A percentile compares a stretch with the other conserved stretches of the same genome.
phyloP scores from a whole-genome alignment of 2,113 vertebrate genomes.

The Syngnathus typhle region DNA sequence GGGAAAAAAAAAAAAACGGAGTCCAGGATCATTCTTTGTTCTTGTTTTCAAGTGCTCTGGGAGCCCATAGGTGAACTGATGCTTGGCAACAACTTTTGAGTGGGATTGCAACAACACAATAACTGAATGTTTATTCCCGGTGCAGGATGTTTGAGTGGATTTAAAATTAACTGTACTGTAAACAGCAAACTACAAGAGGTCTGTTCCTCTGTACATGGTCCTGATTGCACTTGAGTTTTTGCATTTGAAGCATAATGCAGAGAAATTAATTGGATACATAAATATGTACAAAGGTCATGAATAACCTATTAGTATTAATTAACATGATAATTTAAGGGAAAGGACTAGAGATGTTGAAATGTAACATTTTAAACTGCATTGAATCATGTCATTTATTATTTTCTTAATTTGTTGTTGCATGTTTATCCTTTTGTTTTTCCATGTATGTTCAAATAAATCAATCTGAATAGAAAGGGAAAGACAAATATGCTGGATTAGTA shows the following conservation, averaged over 20 bases:
- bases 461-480: no score
- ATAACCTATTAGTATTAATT: neutral
- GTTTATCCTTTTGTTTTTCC: neutral
- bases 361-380: neutral
- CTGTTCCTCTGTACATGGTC: slow-evolving; percentile 2
- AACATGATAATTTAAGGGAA: neutral
- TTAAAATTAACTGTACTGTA: slow-evolving; percentile 18
- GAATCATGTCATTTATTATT: neutral
- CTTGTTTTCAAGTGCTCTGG: slow-evolving; percentile 48
- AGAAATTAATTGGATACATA: neutral
- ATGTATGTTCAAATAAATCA: no score
- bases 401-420: neutral
- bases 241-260: neutral
- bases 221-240: slow-evolving; percentile 20
- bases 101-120: slow-evolving; percentile 32
- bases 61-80: slow-evolving; percentile 36
- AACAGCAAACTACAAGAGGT: slow-evolving; percentile 1
- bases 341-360: neutral
- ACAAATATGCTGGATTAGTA: neutral
- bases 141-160: slow-evolving; percentile 15
- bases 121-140: slow-evolving; percentile 12
- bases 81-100: slow-evolving; percentile 31
- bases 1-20: slow-evolving; percentile 19
- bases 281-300: neutral
- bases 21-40: slow-evolving; percentile 63